phyloP scores from a whole-genome alignment of 2,888 invertebrate species.

The Ectobius pallidus region DNA sequence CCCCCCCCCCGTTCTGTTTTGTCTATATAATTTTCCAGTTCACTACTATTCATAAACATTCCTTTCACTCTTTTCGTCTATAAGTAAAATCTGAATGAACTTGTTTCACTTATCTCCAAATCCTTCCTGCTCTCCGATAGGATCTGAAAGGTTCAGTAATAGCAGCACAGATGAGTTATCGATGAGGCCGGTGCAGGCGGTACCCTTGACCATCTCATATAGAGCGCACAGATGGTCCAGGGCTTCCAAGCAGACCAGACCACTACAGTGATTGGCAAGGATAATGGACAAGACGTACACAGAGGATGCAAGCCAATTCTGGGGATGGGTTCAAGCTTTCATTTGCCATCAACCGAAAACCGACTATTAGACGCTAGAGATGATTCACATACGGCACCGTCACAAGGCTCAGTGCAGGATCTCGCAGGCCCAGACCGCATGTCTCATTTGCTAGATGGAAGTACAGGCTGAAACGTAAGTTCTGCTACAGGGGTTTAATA shows the following conservation, averaged over 20 bases:
- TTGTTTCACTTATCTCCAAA: no score
- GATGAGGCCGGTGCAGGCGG: no score
- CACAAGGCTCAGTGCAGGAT: background rate
- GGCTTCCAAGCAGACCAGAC: background rate
- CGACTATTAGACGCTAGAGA: conserved; percentile 2
- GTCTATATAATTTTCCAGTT: no score
- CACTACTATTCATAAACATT: no score
- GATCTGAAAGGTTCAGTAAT: no score
- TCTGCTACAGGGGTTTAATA: no score
- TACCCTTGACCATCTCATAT: background rate
- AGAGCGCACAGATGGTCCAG: background rate
- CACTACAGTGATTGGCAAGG: background rate
- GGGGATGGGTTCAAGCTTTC: background rate
- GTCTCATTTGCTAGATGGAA: background rate
- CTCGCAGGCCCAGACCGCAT: background rate
- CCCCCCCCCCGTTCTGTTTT: no score
- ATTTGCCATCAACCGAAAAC: conserved; percentile 13
- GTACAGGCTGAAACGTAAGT: no score
- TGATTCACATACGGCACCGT: background rate
- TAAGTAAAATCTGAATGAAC: no score
- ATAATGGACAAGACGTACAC: background rate
- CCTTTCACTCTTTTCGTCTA: no score
- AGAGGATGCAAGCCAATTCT: conserved; percentile 14
- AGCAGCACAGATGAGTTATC: no score
- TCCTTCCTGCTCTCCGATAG: no score